phyloP scores from a whole-genome alignment of 2,888 invertebrate species.

The Ecliptopera silaceata region DNA sequence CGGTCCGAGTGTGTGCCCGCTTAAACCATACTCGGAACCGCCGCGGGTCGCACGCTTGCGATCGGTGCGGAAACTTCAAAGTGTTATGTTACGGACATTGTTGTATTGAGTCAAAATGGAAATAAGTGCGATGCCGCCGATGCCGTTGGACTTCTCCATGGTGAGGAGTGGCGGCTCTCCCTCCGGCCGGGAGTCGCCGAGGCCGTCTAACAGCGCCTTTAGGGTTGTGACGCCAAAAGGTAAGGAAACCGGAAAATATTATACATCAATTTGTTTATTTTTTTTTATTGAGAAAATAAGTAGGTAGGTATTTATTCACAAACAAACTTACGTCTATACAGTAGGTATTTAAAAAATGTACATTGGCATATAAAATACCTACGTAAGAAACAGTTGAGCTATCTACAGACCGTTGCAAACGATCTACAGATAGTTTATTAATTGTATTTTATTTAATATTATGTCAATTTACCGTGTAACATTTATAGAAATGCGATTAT shows the following conservation, averaged over 20 bases:
- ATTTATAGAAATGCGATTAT: not conserved
- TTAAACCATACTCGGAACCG: constrained; percentile 72
- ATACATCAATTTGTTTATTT: not conserved
- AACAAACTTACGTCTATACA: no score
- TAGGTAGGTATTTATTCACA: no score
- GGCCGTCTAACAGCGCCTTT: constrained; percentile 84
- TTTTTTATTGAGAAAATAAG: no score
- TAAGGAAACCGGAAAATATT: constrained; percentile 41
- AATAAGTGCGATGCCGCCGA: constrained; percentile 84
- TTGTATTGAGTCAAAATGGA: constrained; percentile 74
- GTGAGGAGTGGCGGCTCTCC: constrained; percentile 74
- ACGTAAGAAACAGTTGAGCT: no score
- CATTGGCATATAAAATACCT: no score
- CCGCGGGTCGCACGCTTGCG: constrained; percentile 73
- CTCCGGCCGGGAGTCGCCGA: constrained; percentile 64
- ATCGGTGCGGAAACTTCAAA: constrained; percentile 40
- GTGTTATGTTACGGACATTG: constrained; percentile 53
- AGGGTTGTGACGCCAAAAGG: constrained; percentile 87
- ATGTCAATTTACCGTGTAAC: not conserved
- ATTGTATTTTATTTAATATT: no score
- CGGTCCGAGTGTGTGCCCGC: constrained; percentile 59
- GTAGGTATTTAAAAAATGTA: no score
- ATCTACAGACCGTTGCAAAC: no score
- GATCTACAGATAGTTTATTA: no score
- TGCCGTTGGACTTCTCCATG: constrained; percentile 87